A percentile compares a stretch with the other conserved stretches of the same genome.
Evolutionary conservation across 64 coral and sea anemone genomes (phyloP).

Genomic region (Montipora sp.): DNA sequence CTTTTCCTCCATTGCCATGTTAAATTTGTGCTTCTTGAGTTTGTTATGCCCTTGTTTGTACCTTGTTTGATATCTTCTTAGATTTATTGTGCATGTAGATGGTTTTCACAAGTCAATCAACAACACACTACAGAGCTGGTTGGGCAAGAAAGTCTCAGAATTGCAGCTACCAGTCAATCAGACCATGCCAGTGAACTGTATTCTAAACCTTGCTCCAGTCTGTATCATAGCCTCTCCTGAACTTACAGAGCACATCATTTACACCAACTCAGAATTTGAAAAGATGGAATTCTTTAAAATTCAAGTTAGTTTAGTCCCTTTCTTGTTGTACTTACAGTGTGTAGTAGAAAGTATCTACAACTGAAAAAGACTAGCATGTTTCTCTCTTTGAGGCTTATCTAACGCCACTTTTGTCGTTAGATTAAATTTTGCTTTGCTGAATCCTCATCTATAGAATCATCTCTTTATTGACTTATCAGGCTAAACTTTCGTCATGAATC

Average conservation of each 20-base stretch:
- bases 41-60: not conserved
- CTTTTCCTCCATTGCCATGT: not conserved
- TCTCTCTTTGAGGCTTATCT: no score
- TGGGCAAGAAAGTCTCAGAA: conserved; percentile 17
- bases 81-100: conserved; percentile 69
- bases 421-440: no score
- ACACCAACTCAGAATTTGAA: conserved; percentile 81
- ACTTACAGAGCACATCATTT: conserved; percentile 48
- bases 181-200: conserved; percentile 32
- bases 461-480: no score
- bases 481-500: no score
- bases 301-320: not conserved
- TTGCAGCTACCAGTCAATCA: conserved; percentile 16
- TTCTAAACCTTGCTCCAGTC: conserved; percentile 58
- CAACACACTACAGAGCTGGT: conserved; percentile 3
- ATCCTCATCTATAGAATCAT: no score
- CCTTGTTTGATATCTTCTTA: conserved; percentile 1
- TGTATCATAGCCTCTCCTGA: conserved; percentile 46
- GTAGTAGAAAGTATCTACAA: no score
- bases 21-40: not conserved
- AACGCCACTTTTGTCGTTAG: no score
- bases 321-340: not conserved
- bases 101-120: conserved; percentile 43
- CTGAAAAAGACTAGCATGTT: no score
- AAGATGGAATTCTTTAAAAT: conserved; percentile 70